Conservation (phyloP, 2,113 vertebrate species). For the Grantiella picta region DNA sequence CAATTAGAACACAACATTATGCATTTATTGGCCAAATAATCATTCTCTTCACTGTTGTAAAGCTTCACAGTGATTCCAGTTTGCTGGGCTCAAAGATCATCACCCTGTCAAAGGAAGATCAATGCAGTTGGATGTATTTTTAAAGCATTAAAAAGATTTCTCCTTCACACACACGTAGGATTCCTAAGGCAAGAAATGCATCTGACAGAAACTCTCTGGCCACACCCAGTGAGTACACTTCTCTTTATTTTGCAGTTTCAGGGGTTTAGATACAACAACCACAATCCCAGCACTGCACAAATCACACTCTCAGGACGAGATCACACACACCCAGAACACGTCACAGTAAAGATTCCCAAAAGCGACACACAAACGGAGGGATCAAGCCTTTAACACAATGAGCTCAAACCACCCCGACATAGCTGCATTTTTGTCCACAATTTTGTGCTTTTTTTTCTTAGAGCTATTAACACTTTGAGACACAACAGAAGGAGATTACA, state of each 20-base stretch:
- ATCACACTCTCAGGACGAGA: neutral
- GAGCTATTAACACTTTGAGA: neutral
- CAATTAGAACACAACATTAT: neutral
- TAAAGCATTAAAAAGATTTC: neutral
- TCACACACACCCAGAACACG: neutral
- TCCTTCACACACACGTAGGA: rapidly evolving
- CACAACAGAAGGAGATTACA: neutral
- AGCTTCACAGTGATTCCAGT: neutral
- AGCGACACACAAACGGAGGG: neutral
- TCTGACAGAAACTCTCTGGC: neutral
- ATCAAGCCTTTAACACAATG: neutral
- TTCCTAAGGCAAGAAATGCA: rapidly evolving
- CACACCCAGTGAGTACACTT: neutral
- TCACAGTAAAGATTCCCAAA: neutral
- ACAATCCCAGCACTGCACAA: constrained; percentile 11
- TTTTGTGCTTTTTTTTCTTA: neutral
- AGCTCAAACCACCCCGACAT: neutral
- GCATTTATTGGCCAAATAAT: neutral
- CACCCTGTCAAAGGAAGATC: neutral
- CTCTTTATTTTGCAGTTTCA: constrained; percentile 59
- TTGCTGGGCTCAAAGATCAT: neutral
- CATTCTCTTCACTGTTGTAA: neutral
- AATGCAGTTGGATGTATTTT: neutral
- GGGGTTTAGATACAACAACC: constrained; percentile 18
- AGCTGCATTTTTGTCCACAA: neutral